Evolutionary conservation across 2,888 invertebrate genomes (phyloP), one percentile per base, ranked within the genome.

Genomic region (Synergus gifuensis): DNA sequence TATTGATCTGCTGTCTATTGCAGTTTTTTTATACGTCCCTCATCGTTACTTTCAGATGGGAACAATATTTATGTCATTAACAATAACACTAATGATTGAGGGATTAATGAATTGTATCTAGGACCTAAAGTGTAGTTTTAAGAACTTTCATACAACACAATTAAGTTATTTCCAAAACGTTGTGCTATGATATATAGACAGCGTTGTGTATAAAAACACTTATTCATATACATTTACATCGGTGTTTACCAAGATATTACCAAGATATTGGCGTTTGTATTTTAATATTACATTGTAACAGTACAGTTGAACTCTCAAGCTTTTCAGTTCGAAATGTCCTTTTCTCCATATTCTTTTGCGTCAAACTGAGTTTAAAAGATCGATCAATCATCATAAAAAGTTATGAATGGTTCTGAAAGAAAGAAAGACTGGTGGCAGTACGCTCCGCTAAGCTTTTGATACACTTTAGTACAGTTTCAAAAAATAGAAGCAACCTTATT

Each of bases 181-280:
- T 73, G 22, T 9, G n/a, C 54, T 36, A 54, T 40, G 7, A 49
- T 69, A 28, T 69, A 73, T 54, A 36, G 54, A 28, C 36, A 36
- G 11, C 28, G 54, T 69, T 9, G 8, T 54, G 36, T 76, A 76
- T 76, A 77, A 78, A 54, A 76, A 54, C 60, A 58, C 12, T 40
- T 28, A 49, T 28, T 76, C 22, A 67, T 69, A 77, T 81, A 62
- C 81, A 82, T 83, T 81, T 67, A 69, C 49, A 79, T 78, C 83
- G 73, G 44, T 78, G 77, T 83, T 83, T 78, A 79, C 77, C 78
- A 87, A 88, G 85, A 85, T 88, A 87, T 83, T 78, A 79, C 77
- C 78, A 87, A 88, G 85, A 85, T 88, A 87, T 88, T 87, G 88
- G 88, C 88, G 88, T 91, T 91, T 92, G 90, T 91, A 91, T 91